These are phyloP conservation scores for Enteromius fasciolatus DNA, from an alignment of 2,797 vertebrate genomes.

Conservation along the genomic window DNA sequence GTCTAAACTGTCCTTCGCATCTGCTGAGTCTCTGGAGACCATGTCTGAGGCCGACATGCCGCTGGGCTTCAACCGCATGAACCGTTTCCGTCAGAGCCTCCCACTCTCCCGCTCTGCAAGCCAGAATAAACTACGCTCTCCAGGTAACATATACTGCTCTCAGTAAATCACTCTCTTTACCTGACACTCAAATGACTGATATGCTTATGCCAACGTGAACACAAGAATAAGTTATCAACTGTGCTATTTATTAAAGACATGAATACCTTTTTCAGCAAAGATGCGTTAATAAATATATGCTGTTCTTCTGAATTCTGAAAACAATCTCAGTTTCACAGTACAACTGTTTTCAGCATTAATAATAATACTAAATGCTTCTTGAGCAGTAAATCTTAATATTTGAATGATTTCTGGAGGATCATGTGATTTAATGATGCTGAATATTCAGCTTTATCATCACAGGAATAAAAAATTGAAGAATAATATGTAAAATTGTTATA, in stretches of 20 bases:
- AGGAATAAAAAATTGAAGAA: background rate
- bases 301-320: background rate
- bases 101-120: constrained; percentile 95
- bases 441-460: background rate
- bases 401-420: background rate
- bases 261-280: background rate
- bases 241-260: background rate
- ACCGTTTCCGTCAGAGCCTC: constrained; percentile 95
- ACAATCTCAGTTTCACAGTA: background rate
- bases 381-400: background rate
- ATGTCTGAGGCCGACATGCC: constrained; percentile 98
- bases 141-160: constrained; percentile 80
- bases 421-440: background rate
- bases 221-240: background rate
- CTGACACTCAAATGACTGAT: background rate
- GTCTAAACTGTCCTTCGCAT: constrained; percentile 95
- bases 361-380: background rate
- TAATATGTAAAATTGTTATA: background rate
- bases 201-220: background rate
- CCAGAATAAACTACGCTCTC: constrained; percentile 96
- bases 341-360: background rate
- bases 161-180: background rate
- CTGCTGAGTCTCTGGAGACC: constrained; percentile 95
- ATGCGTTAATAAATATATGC: background rate
- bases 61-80: constrained; percentile 95